phyloP scores from a whole-genome alignment of 2,888 invertebrate genomes.

The Saturnia japonica region DNA sequence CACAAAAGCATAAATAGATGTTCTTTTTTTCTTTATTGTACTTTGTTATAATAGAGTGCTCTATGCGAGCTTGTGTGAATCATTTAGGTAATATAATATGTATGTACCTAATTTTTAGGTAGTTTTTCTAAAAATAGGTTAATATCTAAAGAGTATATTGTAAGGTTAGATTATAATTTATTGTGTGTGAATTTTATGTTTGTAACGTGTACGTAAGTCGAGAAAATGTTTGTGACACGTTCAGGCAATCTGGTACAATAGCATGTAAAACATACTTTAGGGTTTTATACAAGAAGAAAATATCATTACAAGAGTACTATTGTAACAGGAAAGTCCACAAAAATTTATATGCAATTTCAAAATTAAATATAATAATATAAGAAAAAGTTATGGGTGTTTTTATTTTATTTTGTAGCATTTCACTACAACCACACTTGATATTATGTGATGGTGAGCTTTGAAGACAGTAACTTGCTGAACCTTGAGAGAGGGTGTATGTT shows the following conservation, averaged over 20 bases:
- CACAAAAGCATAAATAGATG: background rate
- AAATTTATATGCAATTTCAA: conserved; percentile 78
- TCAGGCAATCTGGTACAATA: conserved; percentile 70
- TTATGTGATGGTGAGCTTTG: background rate
- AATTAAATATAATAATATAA: conserved; percentile 81
- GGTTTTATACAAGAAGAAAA: conserved; percentile 74
- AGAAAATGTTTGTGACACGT: conserved; percentile 59
- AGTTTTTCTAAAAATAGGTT: conserved; percentile 71
- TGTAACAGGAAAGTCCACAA: conserved; percentile 82
- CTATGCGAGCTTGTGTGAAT: conserved; percentile 56
- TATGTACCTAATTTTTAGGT: conserved; percentile 72
- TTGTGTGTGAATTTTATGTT: conserved; percentile 80
- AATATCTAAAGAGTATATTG: conserved; percentile 61
- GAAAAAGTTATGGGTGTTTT: conserved; percentile 53
- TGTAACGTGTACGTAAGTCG: conserved; percentile 58
- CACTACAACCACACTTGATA: background rate
- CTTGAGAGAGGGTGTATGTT: no score
- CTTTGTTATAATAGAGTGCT: conserved; percentile 11
- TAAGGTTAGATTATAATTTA: conserved; percentile 78
- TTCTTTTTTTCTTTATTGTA: conserved; percentile 17
- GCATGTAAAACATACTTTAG: conserved; percentile 71
- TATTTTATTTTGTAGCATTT: conserved; percentile 28
- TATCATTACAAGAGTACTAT: conserved; percentile 78
- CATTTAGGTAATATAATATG: conserved; percentile 41
- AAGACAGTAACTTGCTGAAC: no score